Percentiles rank a stretch among this genome's conserved stretches.
These are phyloP conservation scores for Drosophila ustulata DNA, from an alignment of 2,888 invertebrate genomes.

Conservation along the genomic window DNA sequence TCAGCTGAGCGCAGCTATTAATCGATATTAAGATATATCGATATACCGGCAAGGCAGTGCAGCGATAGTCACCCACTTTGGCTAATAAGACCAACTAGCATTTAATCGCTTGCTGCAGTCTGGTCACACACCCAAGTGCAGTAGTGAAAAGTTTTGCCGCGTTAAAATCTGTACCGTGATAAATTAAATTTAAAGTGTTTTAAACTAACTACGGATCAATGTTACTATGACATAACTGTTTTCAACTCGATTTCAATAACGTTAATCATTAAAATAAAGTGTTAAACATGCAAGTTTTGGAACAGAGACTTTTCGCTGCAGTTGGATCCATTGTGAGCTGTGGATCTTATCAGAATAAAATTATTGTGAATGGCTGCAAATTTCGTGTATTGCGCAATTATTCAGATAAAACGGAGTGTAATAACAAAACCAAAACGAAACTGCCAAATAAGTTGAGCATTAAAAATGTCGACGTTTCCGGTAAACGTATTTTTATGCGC, in stretches of 20 bases:
- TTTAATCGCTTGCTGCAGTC: neutral
- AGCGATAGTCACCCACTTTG: neutral
- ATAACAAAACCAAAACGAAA: neutral
- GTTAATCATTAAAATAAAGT: neutral
- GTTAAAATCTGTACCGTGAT: neutral
- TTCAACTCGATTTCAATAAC: neutral
- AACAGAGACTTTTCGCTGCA: neutral
- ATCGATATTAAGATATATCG: neutral
- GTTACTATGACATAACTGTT: conserved; percentile 24
- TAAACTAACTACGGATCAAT: neutral
- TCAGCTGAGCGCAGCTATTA: conserved; percentile 1
- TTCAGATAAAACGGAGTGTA: conserved; percentile 1
- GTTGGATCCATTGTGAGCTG: conserved; percentile 6
- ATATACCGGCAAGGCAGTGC: neutral
- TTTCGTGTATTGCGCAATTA: conserved; percentile 5
- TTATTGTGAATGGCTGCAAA: neutral
- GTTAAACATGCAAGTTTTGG: conserved; percentile 26
- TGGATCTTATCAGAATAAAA: neutral
- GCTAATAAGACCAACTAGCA: conserved; percentile 1
- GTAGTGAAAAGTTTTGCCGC: neutral
- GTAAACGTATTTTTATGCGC: conserved; percentile 97
- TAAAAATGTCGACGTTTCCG: conserved; percentile 93
- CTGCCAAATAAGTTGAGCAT: conserved; percentile 93
- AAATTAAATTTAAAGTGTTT: neutral
- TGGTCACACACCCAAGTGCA: conserved; percentile 14